phyloP scores from a whole-genome alignment of 1,140 invertebrate genomes.

The Teleopsis dalmanni region DNA sequence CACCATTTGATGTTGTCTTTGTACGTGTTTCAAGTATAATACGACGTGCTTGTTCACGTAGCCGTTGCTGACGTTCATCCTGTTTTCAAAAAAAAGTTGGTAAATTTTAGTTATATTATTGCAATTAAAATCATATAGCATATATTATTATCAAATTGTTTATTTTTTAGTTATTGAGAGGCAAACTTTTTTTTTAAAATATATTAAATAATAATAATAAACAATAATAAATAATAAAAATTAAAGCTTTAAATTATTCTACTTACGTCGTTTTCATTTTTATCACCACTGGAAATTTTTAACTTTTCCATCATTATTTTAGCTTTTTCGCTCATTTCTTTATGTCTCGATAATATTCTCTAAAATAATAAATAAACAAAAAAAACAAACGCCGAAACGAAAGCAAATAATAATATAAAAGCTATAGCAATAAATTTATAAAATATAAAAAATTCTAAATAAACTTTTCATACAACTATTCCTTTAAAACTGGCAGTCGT shows the following conservation, averaged over 20 bases:
- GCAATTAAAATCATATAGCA: not conserved
- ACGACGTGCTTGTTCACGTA: conserved; percentile 78
- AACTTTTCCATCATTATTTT: conserved; percentile 83
- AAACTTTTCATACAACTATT: too few species aligned
- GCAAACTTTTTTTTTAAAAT: not conserved
- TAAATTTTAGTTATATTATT: not conserved
- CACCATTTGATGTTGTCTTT: conserved; percentile 46
- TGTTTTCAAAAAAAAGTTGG: conserved; percentile 45
- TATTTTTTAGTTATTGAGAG: not conserved
- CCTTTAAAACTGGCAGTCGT: too few species aligned
- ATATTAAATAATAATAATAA: not conserved
- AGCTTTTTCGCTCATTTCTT: conserved; percentile 82
- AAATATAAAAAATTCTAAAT: not conserved
- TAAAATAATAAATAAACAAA: conserved; percentile 18
- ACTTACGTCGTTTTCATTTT: conserved; percentile 41
- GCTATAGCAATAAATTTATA: not conserved
- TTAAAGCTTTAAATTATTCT: conserved; percentile 8
- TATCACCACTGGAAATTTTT: conserved; percentile 59
- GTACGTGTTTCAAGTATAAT: conserved; percentile 80
- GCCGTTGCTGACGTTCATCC: conserved; percentile 74
- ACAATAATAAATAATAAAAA: not conserved
- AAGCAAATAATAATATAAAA: conserved; percentile 13
- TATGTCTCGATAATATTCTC: conserved; percentile 60
- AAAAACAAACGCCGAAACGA: conserved; percentile 15
- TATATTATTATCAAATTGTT: not conserved